Evolutionary conservation across 2,113 vertebrate genomes (phyloP).

Genomic region (Canis aureus): DNA sequence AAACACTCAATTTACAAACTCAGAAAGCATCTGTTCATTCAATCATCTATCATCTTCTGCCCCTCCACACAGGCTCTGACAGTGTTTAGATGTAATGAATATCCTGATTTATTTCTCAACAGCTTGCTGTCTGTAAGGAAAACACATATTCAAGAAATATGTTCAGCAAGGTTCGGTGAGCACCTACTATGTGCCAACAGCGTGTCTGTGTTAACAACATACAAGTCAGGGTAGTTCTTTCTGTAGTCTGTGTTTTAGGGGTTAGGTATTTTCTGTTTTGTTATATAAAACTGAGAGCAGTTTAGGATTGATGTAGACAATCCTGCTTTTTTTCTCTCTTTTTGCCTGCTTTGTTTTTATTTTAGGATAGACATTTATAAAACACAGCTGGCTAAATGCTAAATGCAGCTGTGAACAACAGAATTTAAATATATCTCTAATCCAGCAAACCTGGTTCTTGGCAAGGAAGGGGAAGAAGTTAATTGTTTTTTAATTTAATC

Average conservation of each 20-base stretch:
- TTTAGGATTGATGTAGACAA: slow-evolving; percentile 37
- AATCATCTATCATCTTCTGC: slow-evolving; percentile 7
- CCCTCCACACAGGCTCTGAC: neutral
- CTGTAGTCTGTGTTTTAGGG: neutral
- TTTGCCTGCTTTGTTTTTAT: slow-evolving; percentile 54
- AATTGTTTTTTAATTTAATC: slow-evolving; percentile 30
- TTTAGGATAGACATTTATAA: slow-evolving; percentile 70
- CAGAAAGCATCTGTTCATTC: slow-evolving; percentile 54
- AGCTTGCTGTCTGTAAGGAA: slow-evolving; percentile 25
- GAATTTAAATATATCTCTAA: slow-evolving; percentile 61
- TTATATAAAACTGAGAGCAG: slow-evolving; percentile 12
- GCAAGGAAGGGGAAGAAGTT: slow-evolving; percentile 5
- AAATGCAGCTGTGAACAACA: slow-evolving; percentile 65
- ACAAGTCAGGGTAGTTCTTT: neutral
- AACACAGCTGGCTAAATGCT: slow-evolving; percentile 69
- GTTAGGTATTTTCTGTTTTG: slow-evolving; percentile 26
- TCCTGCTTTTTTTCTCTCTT: neutral
- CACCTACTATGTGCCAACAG: neutral
- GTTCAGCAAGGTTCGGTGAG: neutral
- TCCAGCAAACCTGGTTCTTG: slow-evolving; percentile 31
- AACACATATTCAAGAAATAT: neutral
- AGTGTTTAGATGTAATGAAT: slow-evolving; percentile 47
- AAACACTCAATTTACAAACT: slow-evolving; percentile 30
- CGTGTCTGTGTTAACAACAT: neutral
- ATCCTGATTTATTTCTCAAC: neutral